Percentiles rank a stretch among this genome's conserved stretches.
Evolutionary conservation across 2,888 invertebrate genomes (phyloP).

Genomic region (Lagria hirta): DNA sequence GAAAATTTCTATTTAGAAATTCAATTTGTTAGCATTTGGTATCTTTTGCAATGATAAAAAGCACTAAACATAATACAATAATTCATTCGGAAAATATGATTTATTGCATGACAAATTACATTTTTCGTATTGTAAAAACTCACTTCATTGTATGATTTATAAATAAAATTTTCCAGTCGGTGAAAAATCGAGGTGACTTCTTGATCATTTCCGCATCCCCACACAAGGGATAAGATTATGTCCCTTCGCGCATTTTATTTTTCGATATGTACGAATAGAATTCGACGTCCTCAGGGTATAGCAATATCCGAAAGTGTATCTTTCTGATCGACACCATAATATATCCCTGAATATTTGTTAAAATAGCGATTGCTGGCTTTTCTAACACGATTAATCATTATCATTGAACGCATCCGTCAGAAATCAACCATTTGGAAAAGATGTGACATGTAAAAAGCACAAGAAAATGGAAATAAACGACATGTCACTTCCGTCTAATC

Average conservation of each 20-base stretch:
- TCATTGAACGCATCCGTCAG: slow-evolving; percentile 5
- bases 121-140: slow-evolving; percentile 12
- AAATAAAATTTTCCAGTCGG: slow-evolving; percentile 18
- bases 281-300: slow-evolving; percentile 22
- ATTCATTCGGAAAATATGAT: slow-evolving; percentile 15
- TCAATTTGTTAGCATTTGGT: slow-evolving; percentile 10
- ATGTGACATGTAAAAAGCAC: slow-evolving; percentile 14
- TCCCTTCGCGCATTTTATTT: slow-evolving; percentile 33
- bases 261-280: slow-evolving; percentile 32
- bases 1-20: slow-evolving; percentile 7
- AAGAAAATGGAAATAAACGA: slow-evolving; percentile 28
- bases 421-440: slow-evolving; percentile 3
- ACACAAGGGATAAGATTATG: slow-evolving; percentile 27
- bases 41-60: too few relatives aligned
- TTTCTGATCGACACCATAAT: slow-evolving; percentile 19
- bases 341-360: slow-evolving; percentile 13
- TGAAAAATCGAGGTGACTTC: slow-evolving; percentile 27
- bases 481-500: slow-evolving; percentile 24
- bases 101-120: slow-evolving; percentile 21
- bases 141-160: slow-evolving; percentile 10
- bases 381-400: slow-evolving; percentile 21
- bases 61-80: too few relatives aligned
- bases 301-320: slow-evolving; percentile 28
- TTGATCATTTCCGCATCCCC: slow-evolving; percentile 25
- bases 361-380: not conserved